These are phyloP conservation scores for Cepaea hortensis DNA, from an alignment of 2,888 invertebrate genomes.

Conservation along the genomic window DNA sequence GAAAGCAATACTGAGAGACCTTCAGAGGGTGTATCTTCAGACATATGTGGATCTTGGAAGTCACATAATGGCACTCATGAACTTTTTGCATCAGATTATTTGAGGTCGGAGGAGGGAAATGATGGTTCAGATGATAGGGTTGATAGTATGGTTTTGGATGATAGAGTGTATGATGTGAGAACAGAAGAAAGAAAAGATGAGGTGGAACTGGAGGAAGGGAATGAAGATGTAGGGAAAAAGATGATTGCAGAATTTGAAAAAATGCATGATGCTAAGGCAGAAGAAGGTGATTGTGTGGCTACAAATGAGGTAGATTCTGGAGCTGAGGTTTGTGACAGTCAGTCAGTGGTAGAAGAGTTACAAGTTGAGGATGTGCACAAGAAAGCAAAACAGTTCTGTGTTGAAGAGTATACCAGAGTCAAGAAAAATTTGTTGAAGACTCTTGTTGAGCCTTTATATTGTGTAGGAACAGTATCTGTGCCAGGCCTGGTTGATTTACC, in stretches of 20 bases:
- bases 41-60: no score
- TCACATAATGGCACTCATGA: background rate
- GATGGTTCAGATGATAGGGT: no score
- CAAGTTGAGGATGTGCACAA: background rate
- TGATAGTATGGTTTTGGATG: no score
- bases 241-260: background rate
- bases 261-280: background rate
- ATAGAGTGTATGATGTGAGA: no score
- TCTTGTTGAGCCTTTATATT: constrained; percentile 53
- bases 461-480: constrained; percentile 49
- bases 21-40: no score
- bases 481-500: constrained; percentile 53
- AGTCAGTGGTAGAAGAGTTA: background rate
- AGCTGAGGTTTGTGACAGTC: background rate
- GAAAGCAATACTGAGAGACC: no score
- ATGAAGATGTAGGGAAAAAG: background rate
- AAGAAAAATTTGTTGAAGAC: constrained; percentile 58
- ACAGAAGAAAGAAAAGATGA: background rate
- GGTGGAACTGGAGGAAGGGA: background rate
- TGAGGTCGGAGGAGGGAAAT: background rate
- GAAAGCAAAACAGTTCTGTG: constrained; percentile 10
- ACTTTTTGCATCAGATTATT: background rate
- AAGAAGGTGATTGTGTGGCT: constrained; percentile 22
- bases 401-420: constrained; percentile 65
- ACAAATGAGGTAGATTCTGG: background rate